Percentiles rank a stretch among this genome's conserved stretches.
Conservation (phyloP, 2,113 vertebrate species). For the Apodemus speciosus region DNA sequence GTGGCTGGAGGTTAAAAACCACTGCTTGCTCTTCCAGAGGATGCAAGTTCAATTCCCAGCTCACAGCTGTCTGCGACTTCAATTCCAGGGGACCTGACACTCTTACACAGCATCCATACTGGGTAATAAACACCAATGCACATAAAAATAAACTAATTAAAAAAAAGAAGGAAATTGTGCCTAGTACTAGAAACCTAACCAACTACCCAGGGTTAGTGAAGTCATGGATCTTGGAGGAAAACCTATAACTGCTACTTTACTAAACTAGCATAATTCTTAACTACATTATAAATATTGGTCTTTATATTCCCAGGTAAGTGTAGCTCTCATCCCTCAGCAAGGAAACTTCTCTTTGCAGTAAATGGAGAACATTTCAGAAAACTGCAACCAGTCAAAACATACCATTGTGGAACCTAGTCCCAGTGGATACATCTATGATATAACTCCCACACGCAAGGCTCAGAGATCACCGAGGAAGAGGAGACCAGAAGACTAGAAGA, state of each 20-base stretch:
- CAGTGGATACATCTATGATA: not conserved
- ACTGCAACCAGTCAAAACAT: not conserved
- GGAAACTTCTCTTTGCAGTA: not conserved
- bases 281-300: not conserved
- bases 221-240: not conserved
- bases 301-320: not conserved
- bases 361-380: not conserved
- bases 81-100: too few relatives aligned
- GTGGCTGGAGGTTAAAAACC: too few relatives aligned
- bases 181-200: not conserved
- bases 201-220: not conserved
- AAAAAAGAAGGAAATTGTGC: not conserved
- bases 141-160: too few relatives aligned
- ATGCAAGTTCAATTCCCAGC: too few relatives aligned
- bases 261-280: not conserved
- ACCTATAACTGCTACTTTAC: not conserved
- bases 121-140: too few relatives aligned
- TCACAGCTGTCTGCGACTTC: too few relatives aligned
- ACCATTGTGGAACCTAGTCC: not conserved
- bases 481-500: not conserved
- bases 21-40: too few relatives aligned
- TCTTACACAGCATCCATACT: too few relatives aligned
- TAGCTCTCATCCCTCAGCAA: not conserved
- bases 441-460: not conserved
- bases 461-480: too few relatives aligned